Base-by-base conservation (phyloP, 2,888 invertebrate species). In the Clivina fossor region DNA sequence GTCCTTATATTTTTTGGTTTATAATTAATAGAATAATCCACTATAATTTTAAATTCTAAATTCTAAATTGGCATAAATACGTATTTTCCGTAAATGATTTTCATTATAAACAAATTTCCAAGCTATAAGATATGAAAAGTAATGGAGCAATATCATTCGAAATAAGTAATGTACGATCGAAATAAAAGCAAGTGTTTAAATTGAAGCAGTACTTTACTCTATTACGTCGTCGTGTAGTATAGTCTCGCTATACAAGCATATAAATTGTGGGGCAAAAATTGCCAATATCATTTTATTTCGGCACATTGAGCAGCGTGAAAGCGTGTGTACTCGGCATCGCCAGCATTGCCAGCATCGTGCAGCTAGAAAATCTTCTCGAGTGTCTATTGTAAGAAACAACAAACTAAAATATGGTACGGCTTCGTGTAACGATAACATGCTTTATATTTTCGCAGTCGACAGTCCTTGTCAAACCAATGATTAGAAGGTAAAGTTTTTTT, bases 211-310 rank as follows among this genome's bases (percentile, higher is more conserved):
- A 20, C n/a, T n/a, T n/a, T n/a, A 22, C 30, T 13, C 47, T 47
- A 33, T 24, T 32, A 47, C 22, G 20, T 22, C 33, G 33, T 22
- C 22, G 33, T 47, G 47, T 44, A 16, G n/a, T n/a, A n/a, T n/a
- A n/a, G n/a, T 30, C 30, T 32, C 40, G 32, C 43, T 51, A 51
- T 33, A 41, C 43, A 51, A 43, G 51, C 51, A 51, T 41, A 51
- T 51, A 51, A 43, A 51, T 51, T 51, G 51, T 41, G 33, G 7
- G 11, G 47, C 20, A 47, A 51, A 51, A 41, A 51, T 43, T 51
- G 43, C 51, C 51, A 51, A 43, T 51, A 51, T 43, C 51, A 43
- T 51, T 51, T 51, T 51, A 51, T 51, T 51, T 51, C 51, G 43
- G 43, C 43, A 47, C 51, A 51, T 43, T 51, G 51, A 51, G 35